Percentiles rank a stretch among this genome's conserved stretches.
phyloP scores from a whole-genome alignment of 2,888 invertebrate genomes.

The Drosophila anomalipes region DNA sequence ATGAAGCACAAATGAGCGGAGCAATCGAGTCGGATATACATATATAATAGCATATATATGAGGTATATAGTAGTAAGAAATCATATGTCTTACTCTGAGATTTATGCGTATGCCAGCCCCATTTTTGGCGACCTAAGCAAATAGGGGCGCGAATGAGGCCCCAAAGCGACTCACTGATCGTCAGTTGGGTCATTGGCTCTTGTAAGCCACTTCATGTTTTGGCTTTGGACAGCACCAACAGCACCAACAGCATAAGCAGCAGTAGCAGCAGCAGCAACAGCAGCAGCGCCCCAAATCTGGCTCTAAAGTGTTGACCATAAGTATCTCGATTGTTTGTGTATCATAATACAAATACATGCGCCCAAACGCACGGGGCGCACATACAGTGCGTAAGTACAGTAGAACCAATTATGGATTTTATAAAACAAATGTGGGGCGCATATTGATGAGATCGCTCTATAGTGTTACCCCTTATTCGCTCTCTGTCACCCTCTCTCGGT shows the following conservation, averaged over 20 bases:
- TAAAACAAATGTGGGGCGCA: constrained; percentile 83
- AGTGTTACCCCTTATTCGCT: constrained; percentile 6
- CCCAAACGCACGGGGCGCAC: constrained; percentile 41
- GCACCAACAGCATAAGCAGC: constrained; percentile 38
- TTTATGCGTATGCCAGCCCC: constrained; percentile 78
- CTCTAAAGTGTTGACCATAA: constrained; percentile 83
- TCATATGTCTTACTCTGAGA: constrained; percentile 78
- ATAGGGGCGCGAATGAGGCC: constrained; percentile 75
- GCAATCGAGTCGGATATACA: constrained; percentile 45
- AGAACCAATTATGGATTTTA: constrained; percentile 85
- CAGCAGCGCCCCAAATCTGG: constrained; percentile 73
- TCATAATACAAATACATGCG: constrained; percentile 70
- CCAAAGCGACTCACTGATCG: constrained; percentile 58
- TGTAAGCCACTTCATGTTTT: constrained; percentile 71
- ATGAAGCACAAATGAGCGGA: constrained; percentile 72
- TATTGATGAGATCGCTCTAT: constrained; percentile 70
- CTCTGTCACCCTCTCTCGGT: not conserved
- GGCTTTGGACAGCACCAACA: constrained; percentile 38
- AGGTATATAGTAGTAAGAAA: constrained; percentile 65
- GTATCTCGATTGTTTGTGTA: constrained; percentile 79
- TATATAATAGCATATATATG: constrained; percentile 20
- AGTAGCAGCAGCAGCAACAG: constrained; percentile 12
- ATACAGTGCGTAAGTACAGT: constrained; percentile 83
- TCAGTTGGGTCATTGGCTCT: constrained; percentile 76
- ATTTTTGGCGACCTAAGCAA: constrained; percentile 82